These are phyloP conservation scores for Polydrusus cervinus DNA, from an alignment of 2,888 invertebrate species.

Conservation along the genomic window DNA sequence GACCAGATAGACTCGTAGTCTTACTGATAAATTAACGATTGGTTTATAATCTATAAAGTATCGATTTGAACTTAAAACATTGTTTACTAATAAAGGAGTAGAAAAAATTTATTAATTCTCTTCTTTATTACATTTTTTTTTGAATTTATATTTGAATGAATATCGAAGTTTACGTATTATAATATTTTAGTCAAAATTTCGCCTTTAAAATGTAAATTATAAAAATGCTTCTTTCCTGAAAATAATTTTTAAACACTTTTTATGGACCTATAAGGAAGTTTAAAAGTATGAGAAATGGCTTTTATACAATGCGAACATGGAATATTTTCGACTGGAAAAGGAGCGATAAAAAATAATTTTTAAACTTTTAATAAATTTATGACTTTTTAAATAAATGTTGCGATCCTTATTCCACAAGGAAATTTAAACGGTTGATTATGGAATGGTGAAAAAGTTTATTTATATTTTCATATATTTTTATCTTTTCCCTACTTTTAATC, in stretches of 20 bases:
- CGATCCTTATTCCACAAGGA: not conserved
- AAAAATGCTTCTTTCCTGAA: not conserved
- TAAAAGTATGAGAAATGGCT: conserved; percentile 17
- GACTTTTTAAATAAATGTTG: conserved; percentile 12
- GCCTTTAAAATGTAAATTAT: conserved; percentile 9
- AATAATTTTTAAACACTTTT: conserved; percentile 1
- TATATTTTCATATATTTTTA: not conserved
- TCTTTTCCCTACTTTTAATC: too few species aligned
- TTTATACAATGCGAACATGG: conserved; percentile 5
- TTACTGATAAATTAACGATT: too few species aligned
- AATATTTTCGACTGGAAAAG: conserved; percentile 1
- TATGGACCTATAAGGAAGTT: not conserved
- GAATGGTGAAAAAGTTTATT: not conserved
- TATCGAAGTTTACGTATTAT: not conserved
- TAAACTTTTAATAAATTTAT: conserved; percentile 16
- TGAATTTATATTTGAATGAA: not conserved
- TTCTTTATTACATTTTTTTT: not conserved
- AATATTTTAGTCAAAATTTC: not conserved
- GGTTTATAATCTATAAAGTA: too few species aligned
- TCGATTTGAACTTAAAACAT: too few species aligned
- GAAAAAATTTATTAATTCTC: too few species aligned
- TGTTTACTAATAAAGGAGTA: too few species aligned
- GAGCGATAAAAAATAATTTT: conserved; percentile 14
- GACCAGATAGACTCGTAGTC: too few species aligned
- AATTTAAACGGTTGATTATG: not conserved